Percentiles rank a stretch among this genome's conserved stretches.
Evolutionary conservation across 1,140 invertebrate species (phyloP).

Genomic region (Apocrypta bakeri): DNA sequence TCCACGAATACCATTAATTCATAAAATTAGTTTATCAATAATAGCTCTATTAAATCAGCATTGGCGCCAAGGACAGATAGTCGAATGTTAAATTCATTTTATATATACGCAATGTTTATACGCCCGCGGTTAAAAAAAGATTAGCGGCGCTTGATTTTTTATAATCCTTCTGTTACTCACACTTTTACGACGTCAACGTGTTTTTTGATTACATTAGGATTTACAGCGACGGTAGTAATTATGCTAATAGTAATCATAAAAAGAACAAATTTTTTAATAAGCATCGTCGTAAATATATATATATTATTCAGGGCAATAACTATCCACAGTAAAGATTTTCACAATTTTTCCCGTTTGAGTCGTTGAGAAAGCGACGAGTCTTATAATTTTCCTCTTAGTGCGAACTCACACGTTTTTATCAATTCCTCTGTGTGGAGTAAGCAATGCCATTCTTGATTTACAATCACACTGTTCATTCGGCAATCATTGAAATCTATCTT

Average conservation of each 20-base stretch:
- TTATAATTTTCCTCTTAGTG: not conserved
- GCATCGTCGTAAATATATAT: slow-evolving; percentile 52
- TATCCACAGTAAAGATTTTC: slow-evolving; percentile 42
- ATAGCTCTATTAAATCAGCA: not conserved
- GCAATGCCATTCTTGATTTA: not conserved
- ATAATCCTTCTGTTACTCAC: not conserved
- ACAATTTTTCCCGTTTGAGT: slow-evolving; percentile 10
- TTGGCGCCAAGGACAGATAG: not conserved
- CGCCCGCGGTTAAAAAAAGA: slow-evolving; percentile 8
- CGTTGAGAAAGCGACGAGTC: slow-evolving; percentile 33
- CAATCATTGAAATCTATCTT: not conserved
- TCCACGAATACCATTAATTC: not conserved
- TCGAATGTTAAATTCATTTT: slow-evolving; percentile 1
- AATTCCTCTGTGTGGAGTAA: slow-evolving; percentile 29
- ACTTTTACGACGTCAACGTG: not conserved
- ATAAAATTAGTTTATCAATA: not conserved
- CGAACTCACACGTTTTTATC: not conserved
- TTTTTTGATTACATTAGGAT: slow-evolving; percentile 41
- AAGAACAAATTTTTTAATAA: slow-evolving; percentile 48
- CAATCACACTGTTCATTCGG: not conserved
- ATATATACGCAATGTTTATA: not conserved
- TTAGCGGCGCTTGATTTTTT: not conserved
- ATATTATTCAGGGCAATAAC: slow-evolving; percentile 52
- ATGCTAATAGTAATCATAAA: slow-evolving; percentile 10
- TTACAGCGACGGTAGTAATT: slow-evolving; percentile 23